Conservation (phyloP, 2,113 vertebrate species). For the Dromiciops gliroides region DNA sequence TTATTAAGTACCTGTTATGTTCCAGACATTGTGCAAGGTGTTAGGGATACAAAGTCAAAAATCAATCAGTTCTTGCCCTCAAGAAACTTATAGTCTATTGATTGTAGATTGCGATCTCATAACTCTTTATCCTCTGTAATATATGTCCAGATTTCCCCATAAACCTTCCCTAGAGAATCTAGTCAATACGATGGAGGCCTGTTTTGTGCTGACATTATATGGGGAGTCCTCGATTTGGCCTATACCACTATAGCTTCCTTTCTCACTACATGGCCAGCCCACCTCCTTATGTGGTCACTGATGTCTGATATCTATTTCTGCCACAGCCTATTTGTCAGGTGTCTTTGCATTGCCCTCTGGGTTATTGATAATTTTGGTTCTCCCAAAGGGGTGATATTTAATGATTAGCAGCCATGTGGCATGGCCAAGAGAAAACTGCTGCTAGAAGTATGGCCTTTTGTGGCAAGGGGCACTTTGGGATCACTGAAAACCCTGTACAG, state of each 20-base stretch:
- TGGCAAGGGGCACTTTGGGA: not conserved
- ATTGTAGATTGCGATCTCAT: not conserved
- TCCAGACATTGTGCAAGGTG: not conserved
- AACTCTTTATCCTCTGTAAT: not conserved
- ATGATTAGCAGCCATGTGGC: not conserved
- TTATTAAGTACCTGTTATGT: not conserved
- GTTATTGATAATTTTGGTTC: not conserved
- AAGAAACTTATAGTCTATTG: not conserved
- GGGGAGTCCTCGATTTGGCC: not conserved
- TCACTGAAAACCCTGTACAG: not conserved
- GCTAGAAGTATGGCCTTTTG: not conserved
- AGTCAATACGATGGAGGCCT: not conserved
- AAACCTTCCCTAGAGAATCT: not conserved
- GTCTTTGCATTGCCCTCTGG: not conserved
- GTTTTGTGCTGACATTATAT: not conserved
- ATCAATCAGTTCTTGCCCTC: not conserved
- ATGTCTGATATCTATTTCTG: not conserved
- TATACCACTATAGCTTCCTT: too few species aligned
- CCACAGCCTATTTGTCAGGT: not conserved
- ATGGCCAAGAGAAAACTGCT: not conserved
- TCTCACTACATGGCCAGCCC: not conserved
- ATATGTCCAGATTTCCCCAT: not conserved
- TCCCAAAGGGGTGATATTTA: not conserved
- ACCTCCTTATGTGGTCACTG: not conserved
- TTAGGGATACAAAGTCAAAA: not conserved